Base-by-base conservation (phyloP, 2,797 vertebrate species). In the Bryconaethiops microstoma region DNA sequence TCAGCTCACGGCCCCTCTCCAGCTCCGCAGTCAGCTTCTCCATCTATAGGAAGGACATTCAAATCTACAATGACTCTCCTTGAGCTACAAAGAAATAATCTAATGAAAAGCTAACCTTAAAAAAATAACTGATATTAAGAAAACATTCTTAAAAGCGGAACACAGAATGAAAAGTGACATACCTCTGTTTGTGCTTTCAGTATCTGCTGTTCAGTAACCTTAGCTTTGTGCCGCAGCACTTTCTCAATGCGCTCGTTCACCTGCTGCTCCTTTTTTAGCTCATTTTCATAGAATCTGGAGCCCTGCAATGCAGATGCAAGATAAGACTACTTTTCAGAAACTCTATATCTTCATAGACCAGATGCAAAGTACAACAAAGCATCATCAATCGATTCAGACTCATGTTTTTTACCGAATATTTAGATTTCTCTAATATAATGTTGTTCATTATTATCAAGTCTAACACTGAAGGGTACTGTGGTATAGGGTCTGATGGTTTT, bases 211-310 rank as follows among this genome's bases (percentile, higher is more conserved):
- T 91, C 87, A 78, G 96, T 97, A 85, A 98, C 92, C 81, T 93
- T 94, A 60, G 92, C 93, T 90, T 96, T 99, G 40, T 97, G 94
- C 17, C 91, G 92, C 94, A 97, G 94, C 92, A 99, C 96, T 91
- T 94, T 97, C 90, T 97, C 94, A 90, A 99, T 97, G 77, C 97
- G 93, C 88, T 95, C 94, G 87, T 99, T 97, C 87, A 99, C 95
- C 88, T 99, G 97, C 54, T 95, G 94, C 85, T 99, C 97, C 89
- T 94, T 97, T 91, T 98, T 98, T 76, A 95, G 90, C 80, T 99
- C 97, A 69, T 96, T 97, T 91, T 95, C 96, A 87, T 98, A 99
- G 94, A 97, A 99, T 88, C 87, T 96, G 25, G 98, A 99, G 67
- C 98, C 97, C 94, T 95, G 83, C 42, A 59, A 76, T 55, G 39